These are phyloP conservation scores for Cryptocephalus primarius DNA, from an alignment of 2,888 invertebrate species.

Conservation along the genomic window DNA sequence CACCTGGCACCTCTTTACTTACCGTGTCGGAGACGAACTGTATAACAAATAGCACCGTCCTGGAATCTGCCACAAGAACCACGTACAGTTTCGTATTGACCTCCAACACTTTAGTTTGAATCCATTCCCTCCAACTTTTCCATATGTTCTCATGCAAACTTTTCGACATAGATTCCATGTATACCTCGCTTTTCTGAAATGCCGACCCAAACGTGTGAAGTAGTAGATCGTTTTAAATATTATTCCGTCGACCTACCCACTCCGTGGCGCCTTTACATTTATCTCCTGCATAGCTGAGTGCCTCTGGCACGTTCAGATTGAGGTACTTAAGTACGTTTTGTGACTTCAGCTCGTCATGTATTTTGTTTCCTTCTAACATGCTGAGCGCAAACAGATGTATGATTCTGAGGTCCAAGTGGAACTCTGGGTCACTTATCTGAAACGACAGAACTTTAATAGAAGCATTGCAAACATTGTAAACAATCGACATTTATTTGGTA, in stretches of 20 bases:
- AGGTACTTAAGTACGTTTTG: constrained; percentile 34
- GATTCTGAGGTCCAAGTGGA: constrained; percentile 24
- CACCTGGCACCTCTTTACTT: constrained; percentile 10
- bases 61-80: constrained; percentile 40
- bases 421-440: constrained; percentile 20
- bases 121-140: constrained; percentile 37
- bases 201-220: neutral
- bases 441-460: constrained; percentile 4
- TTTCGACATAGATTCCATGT: constrained; percentile 34
- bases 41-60: constrained; percentile 42
- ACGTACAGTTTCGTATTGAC: constrained; percentile 36
- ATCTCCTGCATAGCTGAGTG: constrained; percentile 35
- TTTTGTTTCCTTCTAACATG: constrained; percentile 48
- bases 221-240: neutral
- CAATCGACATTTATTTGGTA: no score
- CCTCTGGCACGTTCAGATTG: constrained; percentile 45
- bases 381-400: constrained; percentile 42
- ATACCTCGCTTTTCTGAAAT: constrained; percentile 39
- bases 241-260: constrained; percentile 33
- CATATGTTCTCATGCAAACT: constrained; percentile 37
- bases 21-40: constrained; percentile 36
- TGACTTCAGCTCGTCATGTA: constrained; percentile 39
- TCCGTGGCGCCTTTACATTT: constrained; percentile 30
- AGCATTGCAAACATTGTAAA: neutral
- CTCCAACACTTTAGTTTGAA: constrained; percentile 16